Base-by-base conservation (phyloP, 2,113 vertebrate genomes). In the Actinemys pallida region DNA sequence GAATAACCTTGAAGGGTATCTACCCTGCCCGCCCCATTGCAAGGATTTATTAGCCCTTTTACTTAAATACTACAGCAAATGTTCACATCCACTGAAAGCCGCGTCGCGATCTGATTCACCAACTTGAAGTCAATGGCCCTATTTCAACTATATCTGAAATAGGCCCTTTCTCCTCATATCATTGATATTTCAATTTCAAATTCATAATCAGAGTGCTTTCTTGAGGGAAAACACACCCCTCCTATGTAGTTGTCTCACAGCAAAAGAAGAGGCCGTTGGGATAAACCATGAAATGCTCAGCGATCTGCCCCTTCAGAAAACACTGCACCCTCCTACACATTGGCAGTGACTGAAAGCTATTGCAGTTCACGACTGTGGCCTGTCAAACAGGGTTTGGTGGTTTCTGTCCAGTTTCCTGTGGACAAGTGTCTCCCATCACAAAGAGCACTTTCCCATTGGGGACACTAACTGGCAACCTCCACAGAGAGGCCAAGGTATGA, bases 1-100 rank as follows among this genome's bases (percentile, higher is more conserved):
- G 94, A 97, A 96, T 72, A 96, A 96, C 90, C 90, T 79, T 45
- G 47, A 59, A 80, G 79, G 81, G 90, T 57, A 85, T 85, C 39
- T 78, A 88, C 39, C 53, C 86, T 81, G 90, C 1, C 1, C 52
- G 54, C 29, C 14, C 76, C 49, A 42, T 9, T 24, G 52, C 0
- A 0, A 72, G 78, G 76, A 93, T 92, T 93, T 95, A 93, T 84
- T 76, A 45, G 82, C 1, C 2, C 0, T 42, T 57, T 47, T 81
- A 54, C 82, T 87, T 83, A 85, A 90, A 92, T 39, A 89, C 53
- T 81, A 75, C 5, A 84, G 57, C 53, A 90, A 92, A 76, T n/a
- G 81, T n/a, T 78, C 69, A 81, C 89, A 85, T 83, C 19, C 82
- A 85, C 35, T 93, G 69, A 87, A 85, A 88, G 84, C 0, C 2